A percentile compares a stretch with the other conserved stretches of the same genome.
Conservation (phyloP, 2,888 invertebrate genomes). For the Hybos culiciformis region DNA sequence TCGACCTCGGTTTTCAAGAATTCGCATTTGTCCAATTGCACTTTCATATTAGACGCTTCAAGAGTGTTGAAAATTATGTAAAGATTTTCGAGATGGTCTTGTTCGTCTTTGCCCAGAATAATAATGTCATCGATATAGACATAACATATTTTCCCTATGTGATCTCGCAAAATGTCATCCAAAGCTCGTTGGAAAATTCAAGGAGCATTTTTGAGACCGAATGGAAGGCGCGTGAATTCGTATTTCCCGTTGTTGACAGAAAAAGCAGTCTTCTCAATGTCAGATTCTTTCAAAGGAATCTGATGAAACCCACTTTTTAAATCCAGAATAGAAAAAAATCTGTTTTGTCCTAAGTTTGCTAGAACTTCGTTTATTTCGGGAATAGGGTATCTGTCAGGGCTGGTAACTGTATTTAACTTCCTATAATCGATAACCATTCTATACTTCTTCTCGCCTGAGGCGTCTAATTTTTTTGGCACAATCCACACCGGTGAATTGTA, state of each 20-base stretch:
- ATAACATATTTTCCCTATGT: conserved; percentile 8
- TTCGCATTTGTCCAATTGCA: conserved; percentile 12
- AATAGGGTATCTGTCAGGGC: conserved; percentile 7
- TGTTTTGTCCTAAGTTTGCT: conserved; percentile 4
- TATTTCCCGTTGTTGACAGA: not conserved
- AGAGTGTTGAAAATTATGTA: conserved; percentile 8
- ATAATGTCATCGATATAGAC: conserved; percentile 12
- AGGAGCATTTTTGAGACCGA: too few species aligned
- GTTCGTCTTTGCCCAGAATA: conserved; percentile 11
- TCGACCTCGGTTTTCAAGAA: conserved; percentile 11
- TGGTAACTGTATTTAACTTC: conserved; percentile 8
- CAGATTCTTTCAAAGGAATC: not conserved
- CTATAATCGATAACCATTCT: conserved; percentile 7
- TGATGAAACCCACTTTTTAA: not conserved
- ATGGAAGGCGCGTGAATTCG: not conserved
- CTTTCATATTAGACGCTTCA: conserved; percentile 7
- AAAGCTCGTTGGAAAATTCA: conserved; percentile 13
- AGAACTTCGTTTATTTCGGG: conserved; percentile 6
- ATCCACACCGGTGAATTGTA: too few species aligned
- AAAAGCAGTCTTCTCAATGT: not conserved
- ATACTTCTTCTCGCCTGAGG: conserved; percentile 9
- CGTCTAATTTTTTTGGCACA: conserved; percentile 10
- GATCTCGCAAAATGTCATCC: conserved; percentile 10
- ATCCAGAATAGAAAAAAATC: conserved; percentile 7
- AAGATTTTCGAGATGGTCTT: conserved; percentile 7